Conservation (phyloP, 2,113 vertebrate genomes). For the Notarius quadriscutis region DNA sequence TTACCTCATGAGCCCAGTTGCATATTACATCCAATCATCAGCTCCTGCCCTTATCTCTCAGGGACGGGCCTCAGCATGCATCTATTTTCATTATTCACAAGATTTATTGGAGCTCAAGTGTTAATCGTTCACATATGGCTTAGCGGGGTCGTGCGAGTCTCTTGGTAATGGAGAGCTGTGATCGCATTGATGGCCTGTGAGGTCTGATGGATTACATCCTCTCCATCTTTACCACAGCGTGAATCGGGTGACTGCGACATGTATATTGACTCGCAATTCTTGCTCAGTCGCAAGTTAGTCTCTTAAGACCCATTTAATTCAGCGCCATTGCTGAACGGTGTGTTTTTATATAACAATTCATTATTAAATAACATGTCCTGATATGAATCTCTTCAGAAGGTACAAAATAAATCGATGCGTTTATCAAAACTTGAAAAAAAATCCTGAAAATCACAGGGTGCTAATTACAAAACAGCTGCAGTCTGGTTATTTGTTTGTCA, state of each 20-base stretch:
- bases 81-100: slow-evolving; percentile 41
- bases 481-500: slow-evolving; percentile 2
- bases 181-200: slow-evolving; percentile 44
- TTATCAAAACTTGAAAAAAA: background rate
- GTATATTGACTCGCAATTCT: slow-evolving; percentile 14
- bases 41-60: slow-evolving; percentile 27
- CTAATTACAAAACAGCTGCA: slow-evolving; percentile 12
- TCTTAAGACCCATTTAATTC: slow-evolving; percentile 20
- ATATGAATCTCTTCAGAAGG: background rate
- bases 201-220: slow-evolving; percentile 41
- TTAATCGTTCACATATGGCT: slow-evolving; percentile 50
- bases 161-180: slow-evolving; percentile 35
- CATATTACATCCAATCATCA: slow-evolving; percentile 44
- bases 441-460: background rate
- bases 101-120: slow-evolving; percentile 47
- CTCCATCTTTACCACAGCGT: slow-evolving; percentile 11
- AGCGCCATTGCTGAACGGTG: background rate
- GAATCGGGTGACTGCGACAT: slow-evolving; percentile 21
- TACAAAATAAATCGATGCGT: background rate
- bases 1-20: slow-evolving; percentile 19
- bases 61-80: slow-evolving; percentile 21
- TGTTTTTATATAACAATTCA: background rate
- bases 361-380: background rate
- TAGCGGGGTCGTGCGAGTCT: slow-evolving; percentile 32
- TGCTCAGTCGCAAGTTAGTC: background rate